These are phyloP conservation scores for Calameuta pallipes DNA, from an alignment of 2,888 invertebrate species.

Conservation along the genomic window DNA sequence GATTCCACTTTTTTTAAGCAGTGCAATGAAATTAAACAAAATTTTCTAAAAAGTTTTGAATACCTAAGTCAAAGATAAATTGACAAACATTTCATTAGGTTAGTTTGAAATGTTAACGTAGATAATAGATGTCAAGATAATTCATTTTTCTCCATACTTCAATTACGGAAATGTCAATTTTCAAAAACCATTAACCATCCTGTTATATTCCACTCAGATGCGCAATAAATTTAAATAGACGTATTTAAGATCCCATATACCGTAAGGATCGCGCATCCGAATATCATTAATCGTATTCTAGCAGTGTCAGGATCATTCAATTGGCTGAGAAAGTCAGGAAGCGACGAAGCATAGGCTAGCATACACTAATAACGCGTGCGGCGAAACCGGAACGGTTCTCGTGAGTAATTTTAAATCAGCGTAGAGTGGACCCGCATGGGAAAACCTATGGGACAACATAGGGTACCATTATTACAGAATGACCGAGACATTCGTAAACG, in stretches of 20 bases:
- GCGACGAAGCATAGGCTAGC: background rate
- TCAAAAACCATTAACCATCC: background rate
- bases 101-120: background rate
- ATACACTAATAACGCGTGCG: background rate
- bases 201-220: background rate
- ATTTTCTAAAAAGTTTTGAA: background rate
- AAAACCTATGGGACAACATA: constrained; percentile 26
- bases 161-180: background rate
- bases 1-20: background rate
- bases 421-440: constrained; percentile 38
- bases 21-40: background rate
- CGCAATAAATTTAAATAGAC: background rate
- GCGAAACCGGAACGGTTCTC: constrained; percentile 2
- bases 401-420: constrained; percentile 31
- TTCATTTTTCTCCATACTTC: background rate
- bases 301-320: background rate
- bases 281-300: background rate
- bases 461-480: constrained; percentile 32
- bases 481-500: constrained; percentile 13
- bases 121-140: background rate
- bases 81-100: background rate
- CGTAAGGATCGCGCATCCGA: background rate
- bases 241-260: background rate
- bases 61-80: background rate
- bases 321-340: background rate